Conservation (phyloP, 2,797 vertebrate species). For the Gila robusta region DNA sequence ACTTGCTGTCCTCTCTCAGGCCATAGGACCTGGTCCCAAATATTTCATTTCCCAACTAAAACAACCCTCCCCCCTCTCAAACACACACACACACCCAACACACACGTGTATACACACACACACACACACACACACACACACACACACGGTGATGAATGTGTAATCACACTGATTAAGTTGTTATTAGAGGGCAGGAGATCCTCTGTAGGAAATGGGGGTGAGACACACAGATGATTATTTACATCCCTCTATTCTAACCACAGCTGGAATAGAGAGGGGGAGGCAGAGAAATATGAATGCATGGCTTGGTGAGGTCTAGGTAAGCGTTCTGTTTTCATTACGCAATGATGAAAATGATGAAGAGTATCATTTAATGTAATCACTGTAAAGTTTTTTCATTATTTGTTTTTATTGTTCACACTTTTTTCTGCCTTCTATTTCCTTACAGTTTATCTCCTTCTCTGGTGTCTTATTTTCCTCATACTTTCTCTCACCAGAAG, state of each 20-base stretch:
- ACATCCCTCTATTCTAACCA: conserved; percentile 70
- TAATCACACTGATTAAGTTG: conserved; percentile 86
- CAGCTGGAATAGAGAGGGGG: conserved; percentile 65
- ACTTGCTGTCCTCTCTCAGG: conserved; percentile 75
- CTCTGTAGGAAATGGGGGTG: conserved; percentile 83
- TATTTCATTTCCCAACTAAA: conserved; percentile 89
- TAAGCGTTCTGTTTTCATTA: conserved; percentile 32
- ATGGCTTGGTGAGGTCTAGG: conserved; percentile 67
- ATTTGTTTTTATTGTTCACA: background rate
- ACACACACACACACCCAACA: conserved; percentile 51
- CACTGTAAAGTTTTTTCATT: background rate
- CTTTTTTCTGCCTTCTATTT: conserved; percentile 5
- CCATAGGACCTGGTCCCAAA: conserved; percentile 81
- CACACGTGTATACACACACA: conserved; percentile 58
- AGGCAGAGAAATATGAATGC: conserved; percentile 74
- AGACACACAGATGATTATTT: conserved; percentile 75
- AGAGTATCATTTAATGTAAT: conserved; percentile 35
- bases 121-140: conserved; percentile 55
- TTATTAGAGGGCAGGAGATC: conserved; percentile 81
- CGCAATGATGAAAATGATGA: background rate
- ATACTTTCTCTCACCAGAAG: conserved; percentile 74
- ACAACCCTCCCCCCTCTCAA: conserved; percentile 72
- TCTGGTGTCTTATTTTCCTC: conserved; percentile 1
- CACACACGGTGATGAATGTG: conserved; percentile 82
- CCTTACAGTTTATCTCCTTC: background rate